These are phyloP conservation scores for Choloepus hoffmanni DNA, from an alignment of 2,113 vertebrate genomes.

Conservation along the genomic window DNA sequence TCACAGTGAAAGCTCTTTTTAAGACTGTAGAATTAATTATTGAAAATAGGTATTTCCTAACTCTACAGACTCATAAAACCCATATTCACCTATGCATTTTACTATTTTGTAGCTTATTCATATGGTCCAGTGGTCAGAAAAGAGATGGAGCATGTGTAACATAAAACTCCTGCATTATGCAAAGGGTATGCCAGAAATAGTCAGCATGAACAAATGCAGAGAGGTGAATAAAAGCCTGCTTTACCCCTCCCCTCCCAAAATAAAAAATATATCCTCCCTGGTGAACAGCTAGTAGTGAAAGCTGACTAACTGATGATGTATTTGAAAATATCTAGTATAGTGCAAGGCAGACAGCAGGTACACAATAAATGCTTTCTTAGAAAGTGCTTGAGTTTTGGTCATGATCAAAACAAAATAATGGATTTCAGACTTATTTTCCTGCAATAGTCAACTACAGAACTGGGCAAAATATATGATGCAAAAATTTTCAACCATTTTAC, in stretches of 20 bases:
- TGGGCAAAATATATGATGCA: background rate
- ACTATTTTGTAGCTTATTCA: background rate
- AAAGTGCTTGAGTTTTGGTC: conserved; percentile 1
- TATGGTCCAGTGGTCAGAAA: background rate
- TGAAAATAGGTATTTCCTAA: background rate
- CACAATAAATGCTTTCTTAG: background rate
- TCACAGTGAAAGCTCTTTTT: conserved; percentile 4
- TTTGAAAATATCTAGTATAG: background rate
- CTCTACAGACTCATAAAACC: background rate
- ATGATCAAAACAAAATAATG: conserved; percentile 12
- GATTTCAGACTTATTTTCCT: background rate
- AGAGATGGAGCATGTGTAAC: background rate
- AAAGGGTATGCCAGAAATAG: background rate
- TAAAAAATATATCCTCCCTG: background rate
- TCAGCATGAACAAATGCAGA: background rate
- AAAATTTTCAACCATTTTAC: background rate
- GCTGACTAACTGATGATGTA: background rate
- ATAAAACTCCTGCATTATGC: background rate
- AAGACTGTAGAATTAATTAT: conserved; percentile 45
- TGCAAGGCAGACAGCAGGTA: background rate
- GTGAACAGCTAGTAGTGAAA: background rate
- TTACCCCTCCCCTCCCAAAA: background rate
- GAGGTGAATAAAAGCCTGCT: background rate
- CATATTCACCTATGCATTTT: background rate
- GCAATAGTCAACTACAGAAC: background rate